phyloP scores from a whole-genome alignment of 2,113 vertebrate genomes.

The Carassius gibelio region DNA sequence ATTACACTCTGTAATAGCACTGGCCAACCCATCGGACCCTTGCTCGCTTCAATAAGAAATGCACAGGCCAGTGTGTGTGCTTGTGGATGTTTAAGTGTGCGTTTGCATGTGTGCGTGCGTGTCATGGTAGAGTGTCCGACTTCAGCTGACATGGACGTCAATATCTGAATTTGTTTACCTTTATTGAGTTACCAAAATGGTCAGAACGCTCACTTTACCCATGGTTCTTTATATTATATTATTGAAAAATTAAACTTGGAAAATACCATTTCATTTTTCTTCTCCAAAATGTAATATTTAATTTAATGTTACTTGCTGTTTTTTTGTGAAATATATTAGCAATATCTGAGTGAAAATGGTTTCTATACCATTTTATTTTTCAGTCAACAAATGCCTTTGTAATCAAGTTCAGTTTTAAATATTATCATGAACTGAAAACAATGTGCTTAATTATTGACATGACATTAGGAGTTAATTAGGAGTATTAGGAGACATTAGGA shows the following conservation, averaged over 20 bases:
- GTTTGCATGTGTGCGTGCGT: slow-evolving; percentile 19
- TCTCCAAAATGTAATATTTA: too few species aligned
- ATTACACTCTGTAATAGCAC: slow-evolving; percentile 79
- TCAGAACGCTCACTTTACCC: background rate
- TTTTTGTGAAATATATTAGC: too few species aligned
- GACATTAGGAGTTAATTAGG: background rate
- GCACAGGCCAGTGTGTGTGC: slow-evolving; percentile 77
- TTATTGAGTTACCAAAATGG: slow-evolving; percentile 25
- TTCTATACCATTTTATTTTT: too few species aligned
- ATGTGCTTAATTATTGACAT: background rate
- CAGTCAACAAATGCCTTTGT: background rate
- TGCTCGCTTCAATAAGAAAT: slow-evolving; percentile 73
- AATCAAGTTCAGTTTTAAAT: background rate
- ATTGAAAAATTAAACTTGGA: background rate
- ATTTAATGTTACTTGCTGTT: too few species aligned
- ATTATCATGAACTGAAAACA: background rate
- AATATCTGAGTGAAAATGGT: too few species aligned
- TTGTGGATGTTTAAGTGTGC: slow-evolving; percentile 60
- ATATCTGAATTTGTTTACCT: slow-evolving; percentile 33
- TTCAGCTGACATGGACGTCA: slow-evolving; percentile 18
- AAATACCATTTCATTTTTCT: too few species aligned
- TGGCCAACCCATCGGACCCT: slow-evolving; percentile 73
- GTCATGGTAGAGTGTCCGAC: slow-evolving; percentile 23
- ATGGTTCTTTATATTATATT: background rate
- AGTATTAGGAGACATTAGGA: too few species aligned